These are phyloP conservation scores for Pantala flavescens DNA, from an alignment of 1,140 invertebrate genomes.

Conservation along the genomic window DNA sequence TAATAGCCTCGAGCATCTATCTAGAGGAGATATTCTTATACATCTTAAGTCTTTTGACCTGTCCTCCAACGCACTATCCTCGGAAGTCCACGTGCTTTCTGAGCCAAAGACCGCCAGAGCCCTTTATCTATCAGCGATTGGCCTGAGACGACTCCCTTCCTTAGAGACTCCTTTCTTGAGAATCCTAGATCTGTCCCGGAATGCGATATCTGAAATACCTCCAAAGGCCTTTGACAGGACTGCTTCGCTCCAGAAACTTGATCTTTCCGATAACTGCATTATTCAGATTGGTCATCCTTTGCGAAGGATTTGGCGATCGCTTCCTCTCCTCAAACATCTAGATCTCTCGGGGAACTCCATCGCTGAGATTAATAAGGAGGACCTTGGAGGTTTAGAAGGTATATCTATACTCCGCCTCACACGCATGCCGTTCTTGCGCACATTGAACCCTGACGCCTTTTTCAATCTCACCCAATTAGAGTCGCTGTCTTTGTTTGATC, in stretches of 20 bases:
- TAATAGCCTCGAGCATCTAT: constrained; percentile 66
- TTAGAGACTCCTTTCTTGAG: constrained; percentile 81
- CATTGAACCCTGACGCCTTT: constrained; percentile 70
- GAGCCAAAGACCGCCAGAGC: constrained; percentile 79
- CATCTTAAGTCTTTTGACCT: constrained; percentile 79
- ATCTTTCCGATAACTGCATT: constrained; percentile 58
- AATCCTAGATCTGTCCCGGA: constrained; percentile 67
- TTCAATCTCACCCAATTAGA: constrained; percentile 57
- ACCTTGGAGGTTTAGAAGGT: constrained; percentile 52
- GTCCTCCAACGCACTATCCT: constrained; percentile 70
- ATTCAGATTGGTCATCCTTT: constrained; percentile 32
- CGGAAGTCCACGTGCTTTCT: constrained; percentile 64
- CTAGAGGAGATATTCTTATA: constrained; percentile 72
- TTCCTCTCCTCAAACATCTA: constrained; percentile 54
- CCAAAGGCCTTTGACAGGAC: constrained; percentile 60
- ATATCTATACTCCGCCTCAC: constrained; percentile 37
- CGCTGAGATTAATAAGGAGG: constrained; percentile 52
- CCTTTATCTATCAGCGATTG: constrained; percentile 68
- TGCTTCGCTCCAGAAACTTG: constrained; percentile 63
- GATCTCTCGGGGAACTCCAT: constrained; percentile 73
- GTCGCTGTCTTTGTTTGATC: constrained; percentile 25
- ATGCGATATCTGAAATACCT: constrained; percentile 55
- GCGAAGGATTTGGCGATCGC: constrained; percentile 48
- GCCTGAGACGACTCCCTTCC: constrained; percentile 38
- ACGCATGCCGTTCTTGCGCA: constrained; percentile 30